Evolutionary conservation across 2,113 vertebrate species (phyloP), one percentile per base, ranked within the genome.

Genomic region (Gyps fulvus): DNA sequence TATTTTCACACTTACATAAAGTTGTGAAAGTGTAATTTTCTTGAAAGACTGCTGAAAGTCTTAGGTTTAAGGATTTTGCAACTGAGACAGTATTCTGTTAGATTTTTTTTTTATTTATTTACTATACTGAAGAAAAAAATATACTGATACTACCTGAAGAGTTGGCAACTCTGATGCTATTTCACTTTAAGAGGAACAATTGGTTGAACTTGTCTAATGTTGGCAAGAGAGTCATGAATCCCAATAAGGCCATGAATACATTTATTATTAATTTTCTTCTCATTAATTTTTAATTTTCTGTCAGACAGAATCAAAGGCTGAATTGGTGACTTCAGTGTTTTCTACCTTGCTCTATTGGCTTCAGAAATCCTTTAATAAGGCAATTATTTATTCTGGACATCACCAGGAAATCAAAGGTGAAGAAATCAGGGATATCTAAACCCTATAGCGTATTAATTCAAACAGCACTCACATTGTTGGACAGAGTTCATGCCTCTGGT

Each of bases 201-300:
- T 89, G 87, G 69, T 82, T 95, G 83, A 90, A 89, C 72, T 87
- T 96, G 54, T 79, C 94, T 96, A 96, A 95, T 52, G 76, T 93
- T 96, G 94, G 84, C 83, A 83, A 92, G 97, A 97, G 92, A 97
- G 85, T 95, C 97, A 96, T 98, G 96, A 98, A 98, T 98, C 97
- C 97, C 97, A 97, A 96, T 96, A 97, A 96, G 93, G 96, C 96
- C 95, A 95, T 97, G 97, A 97, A 98, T 97, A 83, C 94, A 98
- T 98, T 96, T 95, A 98, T 98, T 98, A 98, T 98, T 98, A 97
- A 98, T 97, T 96, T 91, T 90, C 72, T 90, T 52, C 89, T 98
- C 98, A 98, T 98, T 97, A 78, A 98, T 98, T 98, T 98, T 98
- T 98, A 96, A 98, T 98, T 97, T 96, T 96, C 86, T 91, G 97